These are phyloP conservation scores for Apantesis nais DNA, from an alignment of 2,888 invertebrate species.

Conservation along the genomic window DNA sequence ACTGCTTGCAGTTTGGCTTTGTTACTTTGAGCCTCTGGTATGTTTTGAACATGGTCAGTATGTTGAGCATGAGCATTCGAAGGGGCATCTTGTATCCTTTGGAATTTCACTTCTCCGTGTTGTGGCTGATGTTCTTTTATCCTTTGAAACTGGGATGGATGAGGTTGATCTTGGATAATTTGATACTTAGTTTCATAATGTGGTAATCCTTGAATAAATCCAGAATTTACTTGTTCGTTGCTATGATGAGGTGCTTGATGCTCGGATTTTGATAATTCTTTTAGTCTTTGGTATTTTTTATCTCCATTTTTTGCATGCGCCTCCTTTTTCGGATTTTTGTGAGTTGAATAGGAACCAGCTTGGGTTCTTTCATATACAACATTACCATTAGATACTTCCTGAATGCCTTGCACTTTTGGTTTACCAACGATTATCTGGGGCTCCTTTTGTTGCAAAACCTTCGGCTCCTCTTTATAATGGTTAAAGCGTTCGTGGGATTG, in stretches of 20 bases:
- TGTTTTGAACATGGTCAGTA: conserved; percentile 26
- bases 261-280: conserved; percentile 20
- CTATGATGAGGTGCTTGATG: conserved; percentile 4
- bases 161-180: conserved; percentile 25
- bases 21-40: conserved; percentile 39
- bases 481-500: conserved; percentile 53
- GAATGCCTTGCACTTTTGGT: conserved; percentile 52
- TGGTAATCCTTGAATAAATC: conserved; percentile 17
- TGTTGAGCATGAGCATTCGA: conserved; percentile 28
- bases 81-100: conserved; percentile 40
- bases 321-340: conserved; percentile 18
- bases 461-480: conserved; percentile 53
- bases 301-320: conserved; percentile 13
- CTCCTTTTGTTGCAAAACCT: conserved; percentile 33
- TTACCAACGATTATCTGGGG: conserved; percentile 27
- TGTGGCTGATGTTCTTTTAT: conserved; percentile 25
- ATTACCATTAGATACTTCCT: conserved; percentile 42
- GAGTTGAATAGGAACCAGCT: conserved; percentile 21
- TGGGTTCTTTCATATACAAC: conserved; percentile 30
- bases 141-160: conserved; percentile 20
- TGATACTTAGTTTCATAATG: conserved; percentile 27
- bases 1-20: conserved; percentile 57
- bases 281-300: conserved; percentile 21
- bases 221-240: conserved; percentile 1
- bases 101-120: conserved; percentile 30